phyloP scores from a whole-genome alignment of 2,113 vertebrate species.

The Tupaia tana region DNA sequence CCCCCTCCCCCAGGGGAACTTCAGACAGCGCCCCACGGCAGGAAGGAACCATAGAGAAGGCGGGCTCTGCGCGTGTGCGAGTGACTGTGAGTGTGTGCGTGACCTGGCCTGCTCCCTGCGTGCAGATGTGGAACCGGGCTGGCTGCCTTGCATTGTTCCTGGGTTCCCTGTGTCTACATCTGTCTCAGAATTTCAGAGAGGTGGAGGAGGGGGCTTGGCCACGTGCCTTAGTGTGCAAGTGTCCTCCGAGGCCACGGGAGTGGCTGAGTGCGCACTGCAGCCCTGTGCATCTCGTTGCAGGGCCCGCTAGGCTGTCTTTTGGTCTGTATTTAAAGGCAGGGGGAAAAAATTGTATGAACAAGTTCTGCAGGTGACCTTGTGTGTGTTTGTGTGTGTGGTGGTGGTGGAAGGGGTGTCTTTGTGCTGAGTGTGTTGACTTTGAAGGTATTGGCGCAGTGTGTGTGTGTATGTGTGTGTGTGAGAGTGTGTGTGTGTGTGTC shows the following conservation, averaged over 20 bases:
- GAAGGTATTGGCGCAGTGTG: background rate
- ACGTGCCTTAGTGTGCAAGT: background rate
- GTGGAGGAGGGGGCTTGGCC: slow-evolving; percentile 10
- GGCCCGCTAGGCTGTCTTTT: background rate
- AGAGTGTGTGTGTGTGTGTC: background rate
- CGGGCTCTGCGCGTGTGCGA: background rate
- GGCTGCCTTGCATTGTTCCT: background rate
- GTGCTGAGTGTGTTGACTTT: background rate
- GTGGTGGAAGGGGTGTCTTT: background rate
- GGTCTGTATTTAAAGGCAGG: background rate
- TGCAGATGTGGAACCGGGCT: background rate
- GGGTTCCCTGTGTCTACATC: background rate
- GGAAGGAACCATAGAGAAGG: background rate
- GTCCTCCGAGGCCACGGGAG: background rate
- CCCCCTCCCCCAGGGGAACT: background rate
- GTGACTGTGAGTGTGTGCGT: background rate
- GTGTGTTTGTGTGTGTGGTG: background rate
- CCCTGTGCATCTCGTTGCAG: background rate
- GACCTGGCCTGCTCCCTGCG: background rate
- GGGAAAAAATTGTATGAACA: background rate
- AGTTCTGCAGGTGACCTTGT: background rate
- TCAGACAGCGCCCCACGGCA: background rate
- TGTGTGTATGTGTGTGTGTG: background rate
- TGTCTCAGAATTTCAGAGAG: slow-evolving; percentile 33
- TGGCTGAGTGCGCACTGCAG: background rate